Conservation (phyloP, 2,113 vertebrate genomes). For the Strigops habroptila region DNA sequence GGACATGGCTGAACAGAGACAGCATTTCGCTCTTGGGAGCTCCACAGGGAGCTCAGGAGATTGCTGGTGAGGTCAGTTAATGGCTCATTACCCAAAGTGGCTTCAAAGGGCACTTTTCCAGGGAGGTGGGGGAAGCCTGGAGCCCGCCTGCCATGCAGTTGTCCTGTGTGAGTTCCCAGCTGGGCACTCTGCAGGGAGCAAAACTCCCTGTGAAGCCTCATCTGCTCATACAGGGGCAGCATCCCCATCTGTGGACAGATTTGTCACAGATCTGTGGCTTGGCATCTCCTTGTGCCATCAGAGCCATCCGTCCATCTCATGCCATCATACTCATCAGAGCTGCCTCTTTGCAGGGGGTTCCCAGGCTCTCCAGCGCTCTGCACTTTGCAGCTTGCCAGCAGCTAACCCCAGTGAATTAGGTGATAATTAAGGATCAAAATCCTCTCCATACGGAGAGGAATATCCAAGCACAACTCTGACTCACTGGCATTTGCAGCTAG, state of each 20-base stretch:
- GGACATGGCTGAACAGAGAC: background rate
- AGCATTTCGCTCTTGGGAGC: background rate
- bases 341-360: background rate
- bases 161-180: background rate
- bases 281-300: background rate
- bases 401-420: background rate
- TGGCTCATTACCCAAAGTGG: background rate
- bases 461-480: background rate
- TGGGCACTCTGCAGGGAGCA: rapidly evolving
- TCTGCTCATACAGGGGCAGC: background rate
- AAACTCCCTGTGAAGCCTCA: background rate
- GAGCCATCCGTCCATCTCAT: background rate
- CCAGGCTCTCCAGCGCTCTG: background rate
- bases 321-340: rapidly evolving
- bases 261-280: background rate
- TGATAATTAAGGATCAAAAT: background rate
- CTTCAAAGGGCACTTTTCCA: background rate
- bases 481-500: background rate
- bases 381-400: background rate
- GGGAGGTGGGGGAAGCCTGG: background rate
- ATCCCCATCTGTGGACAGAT: background rate
- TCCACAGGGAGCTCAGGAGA: background rate
- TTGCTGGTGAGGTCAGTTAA: background rate
- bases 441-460: background rate
- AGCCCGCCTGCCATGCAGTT: background rate